Conservation (phyloP, 2,797 vertebrate species). For the Taeniopygia guttata region DNA sequence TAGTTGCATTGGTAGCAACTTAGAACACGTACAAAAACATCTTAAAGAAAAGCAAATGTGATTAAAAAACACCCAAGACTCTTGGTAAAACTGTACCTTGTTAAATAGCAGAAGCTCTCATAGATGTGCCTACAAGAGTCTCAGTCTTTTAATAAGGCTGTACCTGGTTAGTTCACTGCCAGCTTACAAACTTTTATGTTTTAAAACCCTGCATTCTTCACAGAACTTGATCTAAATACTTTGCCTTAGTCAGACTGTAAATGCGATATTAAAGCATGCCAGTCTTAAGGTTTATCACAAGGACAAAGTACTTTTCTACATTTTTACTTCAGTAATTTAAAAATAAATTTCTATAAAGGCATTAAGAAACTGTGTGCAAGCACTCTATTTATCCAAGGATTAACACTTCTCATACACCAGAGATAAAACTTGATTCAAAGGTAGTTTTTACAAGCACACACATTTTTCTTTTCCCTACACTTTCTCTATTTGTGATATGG, state of each 20-base stretch:
- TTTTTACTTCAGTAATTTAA: not conserved
- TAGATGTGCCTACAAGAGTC: not conserved
- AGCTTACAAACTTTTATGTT: not conserved
- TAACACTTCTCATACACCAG: not conserved
- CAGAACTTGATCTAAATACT: not conserved
- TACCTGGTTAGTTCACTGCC: not conserved
- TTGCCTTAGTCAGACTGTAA: not conserved
- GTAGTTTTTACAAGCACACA: not conserved
- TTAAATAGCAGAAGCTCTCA: not conserved
- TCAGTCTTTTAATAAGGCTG: not conserved
- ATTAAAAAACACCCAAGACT: not conserved
- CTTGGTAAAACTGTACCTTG: not conserved
- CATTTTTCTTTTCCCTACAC: fast-evolving
- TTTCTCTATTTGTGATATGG: not conserved
- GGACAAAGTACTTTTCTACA: not conserved
- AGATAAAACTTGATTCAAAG: not conserved
- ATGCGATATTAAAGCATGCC: not conserved
- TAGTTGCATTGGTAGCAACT: not conserved
- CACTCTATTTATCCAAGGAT: not conserved
- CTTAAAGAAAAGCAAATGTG: not conserved
- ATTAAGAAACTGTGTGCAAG: not conserved
- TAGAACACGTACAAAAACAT: not conserved
- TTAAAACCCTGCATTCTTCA: not conserved
- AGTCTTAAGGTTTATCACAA: not conserved
- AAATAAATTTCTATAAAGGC: not conserved